A percentile compares a stretch with the other conserved stretches of the same genome.
Evolutionary conservation across 1,140 invertebrate genomes (phyloP).

Genomic region (Bombus superbus): DNA sequence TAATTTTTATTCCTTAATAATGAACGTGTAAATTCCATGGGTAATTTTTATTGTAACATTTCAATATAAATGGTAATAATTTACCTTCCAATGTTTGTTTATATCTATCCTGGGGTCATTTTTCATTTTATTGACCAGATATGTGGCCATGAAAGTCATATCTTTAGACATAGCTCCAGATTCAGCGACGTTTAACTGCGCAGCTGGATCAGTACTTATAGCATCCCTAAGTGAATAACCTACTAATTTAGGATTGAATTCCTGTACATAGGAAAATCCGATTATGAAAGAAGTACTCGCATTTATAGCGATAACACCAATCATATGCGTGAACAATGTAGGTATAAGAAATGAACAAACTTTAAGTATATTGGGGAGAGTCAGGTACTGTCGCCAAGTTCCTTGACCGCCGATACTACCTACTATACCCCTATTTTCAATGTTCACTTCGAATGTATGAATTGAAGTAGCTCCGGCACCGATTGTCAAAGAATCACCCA

Average conservation of each 20-base stretch:
- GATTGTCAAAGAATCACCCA: conserved; percentile 88
- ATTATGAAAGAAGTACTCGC: too few species aligned
- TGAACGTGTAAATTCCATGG: too few species aligned
- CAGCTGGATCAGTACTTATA: conserved; percentile 78
- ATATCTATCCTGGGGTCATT: conserved; percentile 84
- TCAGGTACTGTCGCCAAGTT: conserved; percentile 79
- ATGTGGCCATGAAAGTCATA: conserved; percentile 85
- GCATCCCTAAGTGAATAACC: conserved; percentile 84
- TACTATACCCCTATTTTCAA: conserved; percentile 81
- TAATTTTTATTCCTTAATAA: rapidly evolving
- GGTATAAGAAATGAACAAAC: conserved; percentile 43
- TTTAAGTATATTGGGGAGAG: conserved; percentile 79
- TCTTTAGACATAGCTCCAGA: conserved; percentile 84
- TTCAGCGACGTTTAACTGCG: conserved; percentile 86
- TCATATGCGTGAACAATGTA: too few species aligned
- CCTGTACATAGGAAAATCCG: conserved; percentile 73
- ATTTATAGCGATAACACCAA: too few species aligned
- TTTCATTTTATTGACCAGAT: conserved; percentile 85
- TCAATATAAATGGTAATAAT: too few species aligned
- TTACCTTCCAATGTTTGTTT: conserved; percentile 88
- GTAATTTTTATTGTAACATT: too few species aligned
- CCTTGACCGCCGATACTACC: too few species aligned
- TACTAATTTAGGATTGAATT: conserved; percentile 86
- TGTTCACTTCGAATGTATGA: conserved; percentile 77
- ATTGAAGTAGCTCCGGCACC: conserved; percentile 84